A percentile compares a stretch with the other conserved stretches of the same genome.
Conservation (phyloP, 2,797 vertebrate species). For the Sebastes hubbsi region DNA sequence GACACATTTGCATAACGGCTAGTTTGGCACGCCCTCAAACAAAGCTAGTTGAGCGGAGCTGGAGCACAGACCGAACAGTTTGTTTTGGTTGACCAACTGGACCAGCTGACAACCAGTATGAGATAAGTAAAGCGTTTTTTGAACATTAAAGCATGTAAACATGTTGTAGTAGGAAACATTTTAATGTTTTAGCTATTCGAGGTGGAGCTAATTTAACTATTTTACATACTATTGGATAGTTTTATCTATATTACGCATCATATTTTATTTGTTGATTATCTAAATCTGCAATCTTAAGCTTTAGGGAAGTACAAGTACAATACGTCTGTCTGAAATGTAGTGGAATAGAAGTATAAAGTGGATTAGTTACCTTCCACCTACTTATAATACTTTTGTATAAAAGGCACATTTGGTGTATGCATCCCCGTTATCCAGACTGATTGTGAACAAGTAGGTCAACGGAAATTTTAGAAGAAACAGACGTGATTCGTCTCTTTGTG, state of each 20-base stretch:
- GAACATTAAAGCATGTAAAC: too few relatives aligned
- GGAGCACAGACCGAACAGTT: too few relatives aligned
- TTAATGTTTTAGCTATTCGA: neutral
- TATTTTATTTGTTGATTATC: neutral
- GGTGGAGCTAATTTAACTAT: neutral
- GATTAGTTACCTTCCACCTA: neutral
- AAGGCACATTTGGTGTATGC: constrained; percentile 19
- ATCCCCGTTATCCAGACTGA: neutral
- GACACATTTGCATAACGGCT: too few relatives aligned
- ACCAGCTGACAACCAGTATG: too few relatives aligned
- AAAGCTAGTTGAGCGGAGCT: too few relatives aligned
- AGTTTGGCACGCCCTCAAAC: too few relatives aligned
- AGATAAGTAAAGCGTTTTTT: too few relatives aligned
- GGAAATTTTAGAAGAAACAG: constrained; percentile 2
- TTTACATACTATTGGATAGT: neutral
- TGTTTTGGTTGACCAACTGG: too few relatives aligned
- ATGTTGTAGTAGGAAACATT: neutral
- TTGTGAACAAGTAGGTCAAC: neutral
- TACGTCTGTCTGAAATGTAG: neutral
- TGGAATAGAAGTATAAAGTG: neutral
- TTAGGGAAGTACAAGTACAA: neutral
- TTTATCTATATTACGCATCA: neutral
- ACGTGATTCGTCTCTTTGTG: constrained; percentile 1
- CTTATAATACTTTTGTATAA: neutral
- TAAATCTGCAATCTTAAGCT: neutral